These are phyloP conservation scores for Smutsia gigantea DNA, from an alignment of 2,797 vertebrate species.

Conservation along the genomic window DNA sequence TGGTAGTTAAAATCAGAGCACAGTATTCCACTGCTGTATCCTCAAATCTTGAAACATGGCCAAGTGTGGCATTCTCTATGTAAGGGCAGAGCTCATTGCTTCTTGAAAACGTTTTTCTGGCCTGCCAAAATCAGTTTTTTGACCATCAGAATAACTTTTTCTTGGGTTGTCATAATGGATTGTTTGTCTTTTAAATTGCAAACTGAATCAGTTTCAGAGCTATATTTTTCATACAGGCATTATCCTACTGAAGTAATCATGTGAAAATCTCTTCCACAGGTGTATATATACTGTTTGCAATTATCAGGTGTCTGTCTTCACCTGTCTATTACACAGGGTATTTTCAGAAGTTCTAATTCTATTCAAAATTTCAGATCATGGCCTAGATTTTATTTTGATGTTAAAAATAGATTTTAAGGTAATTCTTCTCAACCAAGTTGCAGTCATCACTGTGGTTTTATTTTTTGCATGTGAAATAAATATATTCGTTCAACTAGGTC, in stretches of 20 bases:
- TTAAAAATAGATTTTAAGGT: slow-evolving; percentile 70
- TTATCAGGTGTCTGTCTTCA: slow-evolving; percentile 66
- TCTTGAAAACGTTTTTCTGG: slow-evolving; percentile 5
- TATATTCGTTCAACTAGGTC: background rate
- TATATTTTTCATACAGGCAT: background rate
- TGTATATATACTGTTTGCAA: slow-evolving; percentile 69
- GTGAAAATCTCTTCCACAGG: slow-evolving; percentile 52
- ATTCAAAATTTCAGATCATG: slow-evolving; percentile 36
- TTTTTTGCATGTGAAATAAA: background rate
- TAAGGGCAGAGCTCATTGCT: background rate
- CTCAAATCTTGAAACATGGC: background rate
- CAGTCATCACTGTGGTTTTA: background rate
- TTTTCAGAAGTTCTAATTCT: slow-evolving; percentile 64
- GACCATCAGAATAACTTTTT: slow-evolving; percentile 42
- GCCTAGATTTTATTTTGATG: slow-evolving; percentile 43
- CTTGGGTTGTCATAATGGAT: slow-evolving; percentile 4
- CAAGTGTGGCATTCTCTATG: background rate
- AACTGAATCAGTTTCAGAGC: slow-evolving; percentile 35
- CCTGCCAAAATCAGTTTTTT: slow-evolving; percentile 4
- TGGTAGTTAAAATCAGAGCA: background rate
- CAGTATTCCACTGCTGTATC: background rate
- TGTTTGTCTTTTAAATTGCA: slow-evolving; percentile 47
- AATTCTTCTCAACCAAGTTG: slow-evolving; percentile 48
- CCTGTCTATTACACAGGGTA: slow-evolving; percentile 42
- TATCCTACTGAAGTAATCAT: slow-evolving; percentile 56